Percentiles rank a stretch among this genome's conserved stretches.
Conservation (phyloP, 2,113 vertebrate genomes). For the Numenius arquata region DNA sequence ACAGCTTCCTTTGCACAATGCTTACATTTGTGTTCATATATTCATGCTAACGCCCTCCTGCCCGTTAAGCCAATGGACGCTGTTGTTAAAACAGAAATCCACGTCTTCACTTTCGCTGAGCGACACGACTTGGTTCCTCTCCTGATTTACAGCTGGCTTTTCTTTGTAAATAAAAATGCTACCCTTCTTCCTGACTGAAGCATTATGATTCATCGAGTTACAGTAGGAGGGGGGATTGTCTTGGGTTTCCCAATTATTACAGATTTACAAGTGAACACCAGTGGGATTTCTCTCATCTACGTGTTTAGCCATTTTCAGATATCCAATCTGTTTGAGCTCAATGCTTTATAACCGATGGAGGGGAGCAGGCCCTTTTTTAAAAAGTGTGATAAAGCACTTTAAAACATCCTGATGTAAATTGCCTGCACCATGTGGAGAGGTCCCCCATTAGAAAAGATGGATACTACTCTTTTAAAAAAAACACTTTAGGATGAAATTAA, state of each 20-base stretch:
- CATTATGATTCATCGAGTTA: background rate
- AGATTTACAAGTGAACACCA: background rate
- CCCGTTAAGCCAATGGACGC: background rate
- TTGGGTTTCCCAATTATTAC: background rate
- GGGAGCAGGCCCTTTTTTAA: background rate
- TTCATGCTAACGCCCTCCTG: background rate
- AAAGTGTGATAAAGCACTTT: background rate
- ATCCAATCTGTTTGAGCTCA: background rate
- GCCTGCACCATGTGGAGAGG: background rate
- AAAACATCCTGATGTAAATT: background rate
- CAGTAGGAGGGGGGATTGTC: background rate
- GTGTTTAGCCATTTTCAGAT: background rate
- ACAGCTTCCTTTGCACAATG: background rate
- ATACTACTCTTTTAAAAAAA: background rate
- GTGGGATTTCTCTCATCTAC: background rate
- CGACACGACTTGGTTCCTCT: background rate
- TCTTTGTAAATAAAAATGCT: background rate
- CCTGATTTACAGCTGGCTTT: background rate
- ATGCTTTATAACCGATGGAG: background rate
- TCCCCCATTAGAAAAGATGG: background rate
- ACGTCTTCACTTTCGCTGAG: background rate
- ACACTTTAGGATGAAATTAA: background rate
- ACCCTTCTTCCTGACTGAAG: background rate
- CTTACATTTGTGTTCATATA: background rate
- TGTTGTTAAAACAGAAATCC: background rate